Evolutionary conservation across 2,797 vertebrate species (phyloP), one percentile per base, ranked within the genome.

Genomic region (Schizopygopsis pylzovi): DNA sequence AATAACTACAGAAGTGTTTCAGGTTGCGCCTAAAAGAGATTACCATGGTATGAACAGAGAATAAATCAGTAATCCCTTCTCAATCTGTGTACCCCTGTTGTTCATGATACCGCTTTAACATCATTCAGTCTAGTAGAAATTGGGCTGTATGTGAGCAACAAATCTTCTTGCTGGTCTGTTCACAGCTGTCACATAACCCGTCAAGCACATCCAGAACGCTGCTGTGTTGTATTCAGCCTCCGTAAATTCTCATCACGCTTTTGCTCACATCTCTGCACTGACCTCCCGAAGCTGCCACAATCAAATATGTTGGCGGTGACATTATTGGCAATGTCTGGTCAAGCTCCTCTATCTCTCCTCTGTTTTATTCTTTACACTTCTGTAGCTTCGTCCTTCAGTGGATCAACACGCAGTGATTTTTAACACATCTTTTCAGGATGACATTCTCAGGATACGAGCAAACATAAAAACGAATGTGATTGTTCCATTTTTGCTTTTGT

Each of bases 161-260:
- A 47, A 63, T 82, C 49, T 72, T 59, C 37, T 28, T 25, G 49
- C 9, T 63, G 16, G 28, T 82, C 54, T 73, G 54, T 28, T 73
- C 70, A 73, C 68, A 72, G 39, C 81, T 59, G 37, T 49, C 52
- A 54, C 33, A 72, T 82, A 37, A 59, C 33, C 37, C 18, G n/a
- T 59, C 52, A 41, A 72, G 81, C 70, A 45, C 39, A 73, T 47
- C 39, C 54, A 80, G n/a, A 80, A 43, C 1, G 25, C 41, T 33
- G 52, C 67, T 16, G 70, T 73, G 28, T 73, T 72, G 52, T 59
- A 28, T 71, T 61, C 16, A 61, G 59, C n/a, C 67, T 73, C n/a
- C 1, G n/a, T 82, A 72, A 59, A 82, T 72, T 82, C 37, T 59
- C 68, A 28, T 82, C 52, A 59, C 39, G 11, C 39, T 18, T 82